Percentiles rank a stretch among this genome's conserved stretches.
phyloP scores from a whole-genome alignment of 2,888 invertebrate species.

The Philopedon plagiatum region DNA sequence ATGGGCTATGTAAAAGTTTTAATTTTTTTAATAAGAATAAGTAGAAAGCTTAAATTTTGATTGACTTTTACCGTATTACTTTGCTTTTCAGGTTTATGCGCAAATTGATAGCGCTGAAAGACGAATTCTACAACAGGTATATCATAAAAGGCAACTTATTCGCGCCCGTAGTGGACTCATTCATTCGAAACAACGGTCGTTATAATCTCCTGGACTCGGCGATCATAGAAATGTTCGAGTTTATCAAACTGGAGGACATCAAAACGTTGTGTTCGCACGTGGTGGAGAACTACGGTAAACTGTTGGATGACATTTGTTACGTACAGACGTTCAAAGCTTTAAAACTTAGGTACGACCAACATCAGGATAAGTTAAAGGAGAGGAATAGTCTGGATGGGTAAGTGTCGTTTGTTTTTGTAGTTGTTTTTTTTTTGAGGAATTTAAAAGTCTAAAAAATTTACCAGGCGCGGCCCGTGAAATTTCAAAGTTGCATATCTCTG shows the following conservation, averaged over 20 bases:
- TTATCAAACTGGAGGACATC: slow-evolving; percentile 94
- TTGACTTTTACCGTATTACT: no score
- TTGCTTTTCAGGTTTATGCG: slow-evolving; percentile 85
- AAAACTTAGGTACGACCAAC: slow-evolving; percentile 90
- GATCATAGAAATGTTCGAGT: slow-evolving; percentile 99
- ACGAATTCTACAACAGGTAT: slow-evolving; percentile 98
- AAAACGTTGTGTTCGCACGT: slow-evolving; percentile 93
- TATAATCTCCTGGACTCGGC: slow-evolving; percentile 99
- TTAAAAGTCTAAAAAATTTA: background rate
- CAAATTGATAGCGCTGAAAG: slow-evolving; percentile 96
- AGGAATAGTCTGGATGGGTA: slow-evolving; percentile 75
- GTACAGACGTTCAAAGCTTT: slow-evolving; percentile 98
- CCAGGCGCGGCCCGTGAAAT: no score
- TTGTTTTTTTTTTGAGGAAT: background rate
- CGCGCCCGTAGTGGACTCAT: slow-evolving; percentile 96
- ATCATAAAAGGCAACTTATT: slow-evolving; percentile 95
- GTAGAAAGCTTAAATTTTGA: no score
- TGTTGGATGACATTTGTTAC: slow-evolving; percentile 93
- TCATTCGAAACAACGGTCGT: slow-evolving; percentile 95
- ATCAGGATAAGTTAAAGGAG: slow-evolving; percentile 91
- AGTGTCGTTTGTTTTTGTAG: slow-evolving; percentile 25
- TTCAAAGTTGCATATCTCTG: no score
- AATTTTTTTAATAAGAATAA: no score
- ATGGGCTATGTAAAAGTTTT: no score
- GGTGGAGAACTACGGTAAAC: slow-evolving; percentile 91